Evolutionary conservation across 2,888 invertebrate genomes (phyloP).

Genomic region (Chloromyia formosa): DNA sequence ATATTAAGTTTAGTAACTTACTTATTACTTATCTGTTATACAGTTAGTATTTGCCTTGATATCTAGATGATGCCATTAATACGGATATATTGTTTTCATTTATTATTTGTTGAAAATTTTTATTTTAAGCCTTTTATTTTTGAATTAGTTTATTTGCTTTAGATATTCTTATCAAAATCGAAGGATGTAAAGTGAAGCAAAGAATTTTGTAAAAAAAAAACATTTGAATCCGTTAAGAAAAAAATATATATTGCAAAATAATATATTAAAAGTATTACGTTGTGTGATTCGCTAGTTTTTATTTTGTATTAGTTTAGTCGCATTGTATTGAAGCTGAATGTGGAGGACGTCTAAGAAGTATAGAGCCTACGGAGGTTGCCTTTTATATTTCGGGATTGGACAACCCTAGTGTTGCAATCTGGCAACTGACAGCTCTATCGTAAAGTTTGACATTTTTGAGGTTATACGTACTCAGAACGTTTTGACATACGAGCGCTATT

Average conservation of each 20-base stretch:
- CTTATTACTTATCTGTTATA: neutral
- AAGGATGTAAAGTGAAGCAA: conserved; percentile 19
- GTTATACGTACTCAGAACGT: no score
- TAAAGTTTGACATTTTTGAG: no score
- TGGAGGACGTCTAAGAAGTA: no score
- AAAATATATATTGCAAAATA: conserved; percentile 33
- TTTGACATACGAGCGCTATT: no score
- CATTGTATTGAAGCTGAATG: no score
- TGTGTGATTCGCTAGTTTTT: conserved; percentile 30
- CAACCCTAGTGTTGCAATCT: no score
- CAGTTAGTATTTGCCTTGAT: conserved; percentile 27
- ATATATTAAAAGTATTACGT: conserved; percentile 41
- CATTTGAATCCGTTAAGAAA: conserved; percentile 18
- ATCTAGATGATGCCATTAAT: conserved; percentile 20
- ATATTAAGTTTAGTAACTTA: neutral
- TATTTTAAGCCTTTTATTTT: conserved; percentile 6
- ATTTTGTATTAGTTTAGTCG: no score
- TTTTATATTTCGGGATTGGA: no score
- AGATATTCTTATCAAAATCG: conserved; percentile 12
- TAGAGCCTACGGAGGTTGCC: no score
- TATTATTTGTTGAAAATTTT: conserved; percentile 15
- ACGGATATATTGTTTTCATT: conserved; percentile 3
- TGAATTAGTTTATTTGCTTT: conserved; percentile 5
- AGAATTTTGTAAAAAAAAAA: conserved; percentile 27
- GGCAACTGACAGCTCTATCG: no score